A percentile compares a stretch with the other conserved stretches of the same genome.
phyloP scores from a whole-genome alignment of 2,888 invertebrate species.

The Pseudoips prasinana region DNA sequence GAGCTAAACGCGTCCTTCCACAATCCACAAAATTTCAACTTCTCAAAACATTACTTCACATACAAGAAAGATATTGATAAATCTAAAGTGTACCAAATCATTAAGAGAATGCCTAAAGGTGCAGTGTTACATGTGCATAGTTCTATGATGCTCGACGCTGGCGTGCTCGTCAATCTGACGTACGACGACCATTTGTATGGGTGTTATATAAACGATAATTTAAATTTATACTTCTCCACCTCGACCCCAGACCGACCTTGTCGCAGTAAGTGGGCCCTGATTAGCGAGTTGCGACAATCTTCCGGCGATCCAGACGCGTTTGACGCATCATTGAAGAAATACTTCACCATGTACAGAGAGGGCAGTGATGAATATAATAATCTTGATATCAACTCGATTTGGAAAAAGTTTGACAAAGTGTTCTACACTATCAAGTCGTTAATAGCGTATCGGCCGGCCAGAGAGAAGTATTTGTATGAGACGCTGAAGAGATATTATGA shows the following conservation, averaged over 20 bases:
- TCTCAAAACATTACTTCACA: constrained; percentile 85
- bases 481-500: constrained; percentile 83
- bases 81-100: constrained; percentile 85
- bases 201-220: constrained; percentile 54
- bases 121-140: constrained; percentile 87
- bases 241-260: constrained; percentile 55
- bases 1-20: constrained; percentile 76
- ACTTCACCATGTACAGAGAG: constrained; percentile 78
- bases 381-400: constrained; percentile 78
- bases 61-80: constrained; percentile 80
- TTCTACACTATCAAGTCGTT: constrained; percentile 77
- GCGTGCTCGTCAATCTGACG: constrained; percentile 83
- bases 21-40: constrained; percentile 79
- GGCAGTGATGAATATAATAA: constrained; percentile 55
- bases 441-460: constrained; percentile 83
- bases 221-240: constrained; percentile 61
- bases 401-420: constrained; percentile 81
- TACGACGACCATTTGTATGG: constrained; percentile 83
- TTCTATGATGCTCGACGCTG: constrained; percentile 82
- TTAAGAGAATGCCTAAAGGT: constrained; percentile 88
- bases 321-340: constrained; percentile 74
- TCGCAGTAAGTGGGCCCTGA: constrained; percentile 68
- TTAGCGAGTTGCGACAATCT: constrained; percentile 68
- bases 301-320: constrained; percentile 67
- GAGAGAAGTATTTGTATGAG: constrained; percentile 84